Percentiles rank a stretch among this genome's conserved stretches.
These are phyloP conservation scores for Lepus townsendii DNA, from an alignment of 2,797 vertebrate genomes.

Conservation along the genomic window DNA sequence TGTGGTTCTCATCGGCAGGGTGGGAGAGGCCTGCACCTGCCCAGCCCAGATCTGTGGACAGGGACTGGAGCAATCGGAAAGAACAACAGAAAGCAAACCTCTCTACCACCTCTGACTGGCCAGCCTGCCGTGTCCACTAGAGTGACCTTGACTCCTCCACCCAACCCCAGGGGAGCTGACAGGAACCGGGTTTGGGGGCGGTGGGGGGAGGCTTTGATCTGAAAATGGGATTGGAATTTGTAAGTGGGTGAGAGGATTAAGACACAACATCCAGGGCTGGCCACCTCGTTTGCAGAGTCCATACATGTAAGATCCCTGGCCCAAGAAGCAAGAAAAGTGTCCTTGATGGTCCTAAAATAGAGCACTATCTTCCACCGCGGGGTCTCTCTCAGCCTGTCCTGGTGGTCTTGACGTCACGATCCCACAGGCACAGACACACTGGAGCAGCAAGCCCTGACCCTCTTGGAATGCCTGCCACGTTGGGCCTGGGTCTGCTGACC, in stretches of 20 bases:
- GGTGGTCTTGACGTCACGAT: background rate
- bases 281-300: background rate
- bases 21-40: background rate
- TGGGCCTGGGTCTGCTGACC: background rate
- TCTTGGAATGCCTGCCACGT: background rate
- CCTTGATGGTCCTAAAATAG: background rate
- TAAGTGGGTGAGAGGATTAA: background rate
- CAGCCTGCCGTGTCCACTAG: rapidly evolving
- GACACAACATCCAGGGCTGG: background rate
- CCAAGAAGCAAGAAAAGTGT: background rate
- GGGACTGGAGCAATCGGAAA: background rate
- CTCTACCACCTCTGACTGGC: background rate
- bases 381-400: background rate
- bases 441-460: rapidly evolving
- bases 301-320: background rate
- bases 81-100: background rate
- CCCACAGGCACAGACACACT: background rate
- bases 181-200: background rate
- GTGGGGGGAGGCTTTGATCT: too few species aligned
- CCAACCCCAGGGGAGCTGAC: background rate
- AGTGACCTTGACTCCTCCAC: background rate
- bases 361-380: background rate
- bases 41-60: background rate
- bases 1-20: background rate
- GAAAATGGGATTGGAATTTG: background rate